Conservation (phyloP, 1,140 invertebrate genomes). For the Hypothenemus hampei region DNA sequence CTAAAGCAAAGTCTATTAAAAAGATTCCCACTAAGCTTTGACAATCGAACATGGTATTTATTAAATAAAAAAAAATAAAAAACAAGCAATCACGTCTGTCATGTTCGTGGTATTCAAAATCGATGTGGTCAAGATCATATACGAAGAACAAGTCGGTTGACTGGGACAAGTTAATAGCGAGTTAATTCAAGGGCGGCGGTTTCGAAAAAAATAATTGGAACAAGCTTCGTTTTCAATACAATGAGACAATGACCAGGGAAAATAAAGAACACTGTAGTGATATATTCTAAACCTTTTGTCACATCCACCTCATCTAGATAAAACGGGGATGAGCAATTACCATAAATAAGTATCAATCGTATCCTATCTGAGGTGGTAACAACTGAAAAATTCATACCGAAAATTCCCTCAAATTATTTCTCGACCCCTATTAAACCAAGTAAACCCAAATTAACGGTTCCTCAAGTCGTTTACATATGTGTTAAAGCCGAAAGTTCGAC, state of each 20-base stretch:
- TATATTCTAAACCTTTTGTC: conserved; percentile 22
- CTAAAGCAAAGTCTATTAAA: conserved; percentile 25
- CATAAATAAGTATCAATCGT: no score
- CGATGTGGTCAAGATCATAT: conserved; percentile 26
- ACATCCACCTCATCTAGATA: no score
- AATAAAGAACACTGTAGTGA: conserved; percentile 17
- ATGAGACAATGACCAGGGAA: conserved; percentile 15
- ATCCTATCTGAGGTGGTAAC: no score
- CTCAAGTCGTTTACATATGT: conserved; percentile 4
- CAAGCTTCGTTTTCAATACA: conserved; percentile 18
- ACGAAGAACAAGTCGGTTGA: conserved; percentile 20
- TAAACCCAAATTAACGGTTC: conserved; percentile 6
- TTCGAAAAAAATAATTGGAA: conserved; percentile 25
- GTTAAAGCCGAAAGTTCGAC: conserved; percentile 14
- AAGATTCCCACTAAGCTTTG: conserved; percentile 24
- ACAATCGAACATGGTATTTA: conserved; percentile 25
- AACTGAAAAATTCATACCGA: no score
- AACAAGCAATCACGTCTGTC: conserved; percentile 23
- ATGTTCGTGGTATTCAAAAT: conserved; percentile 24
- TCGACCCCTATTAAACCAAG: conserved; percentile 2
- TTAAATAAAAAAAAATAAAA: conserved; percentile 17
- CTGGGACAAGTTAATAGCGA: conserved; percentile 26
- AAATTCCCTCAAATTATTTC: no score
- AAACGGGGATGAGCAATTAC: no score
- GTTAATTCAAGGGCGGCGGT: conserved; percentile 23